Evolutionary conservation across 2,797 vertebrate genomes (phyloP), one percentile per base, ranked within the genome.

Genomic region (Danio albolineatus): DNA sequence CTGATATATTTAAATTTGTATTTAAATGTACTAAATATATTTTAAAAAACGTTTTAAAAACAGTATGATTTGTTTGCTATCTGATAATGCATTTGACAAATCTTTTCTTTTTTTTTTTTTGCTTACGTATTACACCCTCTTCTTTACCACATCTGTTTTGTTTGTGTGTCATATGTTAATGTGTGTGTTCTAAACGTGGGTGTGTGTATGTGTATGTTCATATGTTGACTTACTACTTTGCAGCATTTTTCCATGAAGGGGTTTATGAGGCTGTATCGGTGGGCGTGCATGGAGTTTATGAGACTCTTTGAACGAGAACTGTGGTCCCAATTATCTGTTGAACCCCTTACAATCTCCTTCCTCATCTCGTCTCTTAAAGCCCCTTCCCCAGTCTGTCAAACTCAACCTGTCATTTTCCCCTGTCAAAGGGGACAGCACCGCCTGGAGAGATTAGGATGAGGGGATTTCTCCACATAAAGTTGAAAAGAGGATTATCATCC

Each of bases 341-440:
- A 73, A 56, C 41, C 36, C 75, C 28, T 53, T 43, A 21, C 13
- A 51, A 10, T 84, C 78, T 65, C 28, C 41, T 71, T 51, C n/a
- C 41, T 53, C 38, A 38, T 72, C 48, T 81, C 74, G 74, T 79
- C 78, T 60, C 71, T 48, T 28, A 28, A 48, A 48, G 44, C 14
- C n/a, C 14, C 43, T 61, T 10, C 76, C 54, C 46, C 6, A 1
- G 2, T 70, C 28, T 60, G 19, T 56, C 44, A 6, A 36, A 80
- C 84, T 76, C 54, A 51, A 6, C 69, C 79, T 83, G 76, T 84
- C 79, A 75, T 87, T 89, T 87, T 88, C 80, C 44, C 70, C 81
- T 87, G 73, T 28, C 84, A 87, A 83, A 83, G 65, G 62, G 60
- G 49, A 86, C 76, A 70, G 65, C 76, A 78, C 76, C 65, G 36